Base-by-base conservation (phyloP, 2,113 vertebrate genomes). In the Coturnix japonica region DNA sequence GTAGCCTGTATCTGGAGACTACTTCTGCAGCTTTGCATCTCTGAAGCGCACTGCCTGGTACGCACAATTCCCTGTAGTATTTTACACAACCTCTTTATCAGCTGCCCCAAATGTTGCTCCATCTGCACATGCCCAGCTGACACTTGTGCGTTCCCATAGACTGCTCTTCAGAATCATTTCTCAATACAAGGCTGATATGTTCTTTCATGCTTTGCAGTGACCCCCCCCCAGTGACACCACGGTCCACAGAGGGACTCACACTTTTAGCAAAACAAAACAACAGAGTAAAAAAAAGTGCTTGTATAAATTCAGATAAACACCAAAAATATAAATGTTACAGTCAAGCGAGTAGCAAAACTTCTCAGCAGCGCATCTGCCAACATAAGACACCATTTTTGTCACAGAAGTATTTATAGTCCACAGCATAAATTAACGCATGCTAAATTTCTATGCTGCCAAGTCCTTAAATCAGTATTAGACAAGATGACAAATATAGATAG, bases 261-360 rank as follows among this genome's bases (percentile, higher is more conserved):
- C 30, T n/a, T 25, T 18, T 39, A 61, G 25, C 33, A 65, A 71
- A 41, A 26, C 16, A 56, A 11, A 56, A 56, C 30, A 56, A 19
- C 12, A 79, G 90, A 41, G 33, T 37, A 37, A 37, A 53, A 49
- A 60, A 56, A 78, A 72, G 43, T 25, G 2, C 39, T 89, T 31
- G 46, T 65, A 25, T 47, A 88, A 91, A 81, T 60, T 56, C 69
- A 87, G 83, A 77, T 84, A 56, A 83, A 74, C 47, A 49, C 17
- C 74, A 80, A 31, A 88, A 18, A 70, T 87, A 90, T 60, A 70
- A 85, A 79, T 65, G 84, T 51, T 76, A 37, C 47, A 30, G 19
- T 59, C 53, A 81, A 76, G 37, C 65, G 83, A 95, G 94, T 25
- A 69, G 60, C 44, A 83, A 73, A 67, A 70, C 66, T 76, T 91